Base-by-base conservation (phyloP, 1,140 invertebrate genomes). In the Apis cerana region DNA sequence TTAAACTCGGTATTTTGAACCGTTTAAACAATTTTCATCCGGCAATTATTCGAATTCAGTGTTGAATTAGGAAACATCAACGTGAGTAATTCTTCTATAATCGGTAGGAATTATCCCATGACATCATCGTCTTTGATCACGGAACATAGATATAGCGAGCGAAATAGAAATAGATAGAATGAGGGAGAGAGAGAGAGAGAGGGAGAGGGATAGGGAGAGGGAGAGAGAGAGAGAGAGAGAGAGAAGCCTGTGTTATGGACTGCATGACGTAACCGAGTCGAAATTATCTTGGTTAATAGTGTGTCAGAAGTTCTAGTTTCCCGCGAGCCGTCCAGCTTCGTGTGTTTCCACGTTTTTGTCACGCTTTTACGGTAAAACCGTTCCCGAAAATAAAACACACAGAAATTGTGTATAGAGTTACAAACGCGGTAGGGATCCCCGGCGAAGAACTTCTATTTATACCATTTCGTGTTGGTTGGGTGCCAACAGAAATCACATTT, bases 41-140 rank as follows among this genome's bases (percentile, higher is more conserved):
- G 23, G 21, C 50, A 8, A 23, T 74, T 48, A 59, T 50, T 17
- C 33, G 33, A 5, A 21, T n/a, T 27, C 19, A 15, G n/a, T 4
- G 33, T 23, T 11, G 68, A 82, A 64, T 74, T 82, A 64, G 68
- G 52, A 56, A 74, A 71, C 75, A 61, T 54, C 56, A 56, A 58
- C 54, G 74, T 65, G 54, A 33, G 52, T 50, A 27, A 27, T 82
- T 80, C 56, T 58, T 78, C 71, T 64, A 59, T 81, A 83, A 88
- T 88, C 86, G 50, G 74, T 61, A 61, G 77, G 64, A 88, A 87
- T 88, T 87, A 78, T 82, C 75, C 33, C 43, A 43, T 88, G 86
- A 87, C 86, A 84, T 88, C 86, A 88, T 84, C 77, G 58, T 84
- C 62, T 54, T 33, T 50, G 77, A 82, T 67, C 69, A 61, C 17